phyloP scores from a whole-genome alignment of 2,797 vertebrate species.

The Danio choprae region DNA sequence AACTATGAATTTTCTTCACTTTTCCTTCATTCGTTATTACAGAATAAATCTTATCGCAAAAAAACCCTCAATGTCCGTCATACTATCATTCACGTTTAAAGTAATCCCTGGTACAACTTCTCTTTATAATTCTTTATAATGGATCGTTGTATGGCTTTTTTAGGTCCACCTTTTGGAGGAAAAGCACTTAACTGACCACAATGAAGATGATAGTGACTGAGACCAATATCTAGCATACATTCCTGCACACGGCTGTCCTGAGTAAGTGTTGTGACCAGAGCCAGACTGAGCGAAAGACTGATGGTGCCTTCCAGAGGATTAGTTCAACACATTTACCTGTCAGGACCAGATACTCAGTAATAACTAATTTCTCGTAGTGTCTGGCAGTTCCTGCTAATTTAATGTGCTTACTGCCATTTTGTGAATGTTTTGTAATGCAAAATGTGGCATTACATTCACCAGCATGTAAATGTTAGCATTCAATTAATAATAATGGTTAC shows the following conservation, averaged over 20 bases:
- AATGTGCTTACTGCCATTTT: conserved; percentile 19
- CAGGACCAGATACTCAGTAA: neutral
- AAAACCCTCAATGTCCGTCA: too few relatives aligned
- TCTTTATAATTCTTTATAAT: conserved; percentile 9
- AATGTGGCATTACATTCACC: neutral
- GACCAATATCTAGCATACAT: neutral
- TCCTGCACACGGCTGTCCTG: neutral
- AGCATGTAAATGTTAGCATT: neutral
- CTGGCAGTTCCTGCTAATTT: neutral
- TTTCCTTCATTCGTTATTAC: too few relatives aligned
- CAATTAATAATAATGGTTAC: neutral
- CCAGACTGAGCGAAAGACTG: neutral
- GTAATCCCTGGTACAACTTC: neutral
- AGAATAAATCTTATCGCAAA: too few relatives aligned
- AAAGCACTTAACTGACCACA: conserved; percentile 44
- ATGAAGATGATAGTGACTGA: conserved; percentile 52
- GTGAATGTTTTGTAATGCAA: neutral
- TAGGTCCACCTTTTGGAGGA: conserved; percentile 56
- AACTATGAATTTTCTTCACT: too few relatives aligned
- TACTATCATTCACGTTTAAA: too few relatives aligned
- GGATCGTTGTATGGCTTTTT: neutral
- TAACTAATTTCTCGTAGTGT: neutral
- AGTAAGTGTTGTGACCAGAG: neutral
- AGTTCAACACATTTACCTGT: neutral
- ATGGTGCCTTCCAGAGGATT: conserved; percentile 27